Percentiles rank a stretch among this genome's conserved stretches.
These are phyloP conservation scores for Palloptera scutellata DNA, from an alignment of 2,888 invertebrate genomes.

Conservation along the genomic window DNA sequence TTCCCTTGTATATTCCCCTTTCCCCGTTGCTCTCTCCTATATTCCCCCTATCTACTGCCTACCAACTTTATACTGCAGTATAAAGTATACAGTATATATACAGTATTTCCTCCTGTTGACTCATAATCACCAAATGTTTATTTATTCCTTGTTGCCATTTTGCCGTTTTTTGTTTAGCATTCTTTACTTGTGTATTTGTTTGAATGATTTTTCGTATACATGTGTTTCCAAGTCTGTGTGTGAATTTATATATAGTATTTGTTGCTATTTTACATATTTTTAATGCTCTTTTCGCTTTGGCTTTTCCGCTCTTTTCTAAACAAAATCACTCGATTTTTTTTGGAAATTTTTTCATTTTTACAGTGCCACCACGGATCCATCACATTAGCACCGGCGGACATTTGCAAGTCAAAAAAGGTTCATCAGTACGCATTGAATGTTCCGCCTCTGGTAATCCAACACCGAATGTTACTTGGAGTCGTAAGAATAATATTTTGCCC, in stretches of 20 bases:
- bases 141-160: neutral
- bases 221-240: neutral
- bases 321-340: neutral
- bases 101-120: neutral
- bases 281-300: constrained; percentile 45
- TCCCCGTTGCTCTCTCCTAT: too few relatives aligned
- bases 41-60: too few relatives aligned
- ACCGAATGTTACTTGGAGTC: constrained; percentile 80
- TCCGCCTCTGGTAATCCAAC: constrained; percentile 81
- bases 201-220: neutral
- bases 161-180: too few relatives aligned
- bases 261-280: constrained; percentile 32
- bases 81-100: too few relatives aligned
- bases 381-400: constrained; percentile 71
- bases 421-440: constrained; percentile 79
- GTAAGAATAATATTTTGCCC: constrained; percentile 65
- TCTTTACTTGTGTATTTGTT: neutral
- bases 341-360: constrained; percentile 35
- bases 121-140: neutral
- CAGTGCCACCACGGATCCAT: constrained; percentile 73
- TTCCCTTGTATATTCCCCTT: too few relatives aligned
- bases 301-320: neutral
- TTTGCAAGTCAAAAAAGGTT: constrained; percentile 76
- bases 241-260: constrained; percentile 2
- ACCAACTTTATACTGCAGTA: too few relatives aligned